Base-by-base conservation (phyloP, 92 coral and sea anemone genomes). In the Porites evermanni region DNA sequence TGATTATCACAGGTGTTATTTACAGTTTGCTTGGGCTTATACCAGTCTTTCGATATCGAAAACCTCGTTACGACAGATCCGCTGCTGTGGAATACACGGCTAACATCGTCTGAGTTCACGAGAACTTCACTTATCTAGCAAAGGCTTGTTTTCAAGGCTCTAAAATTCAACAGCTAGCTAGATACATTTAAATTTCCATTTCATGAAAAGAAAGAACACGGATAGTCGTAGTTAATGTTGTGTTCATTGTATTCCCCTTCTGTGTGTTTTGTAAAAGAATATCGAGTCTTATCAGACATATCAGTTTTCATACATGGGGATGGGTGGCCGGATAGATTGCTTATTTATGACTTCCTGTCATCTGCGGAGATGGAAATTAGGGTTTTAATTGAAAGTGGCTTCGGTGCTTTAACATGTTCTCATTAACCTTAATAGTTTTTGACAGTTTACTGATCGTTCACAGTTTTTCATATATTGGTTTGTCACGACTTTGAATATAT, bases 21-120 rank as follows among this genome's bases (percentile, higher is more conserved):
- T 89, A 93, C 70, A 72, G 88, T 47, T 11, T 92, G 6, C 20
- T 86, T 13, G 98, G 98, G 21, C 50, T 96, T 13, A 94, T 94
- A 87, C 95, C 91, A 53, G 64, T 78, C 16, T 10, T 89, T 65
- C 86, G 94, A 51, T 94, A 86, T 81, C 86, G 93, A 64, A 90
- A 82, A 78, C 86, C 84, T 52, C 71, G 86, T 44, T 76, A 84
- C 66, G 79, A 72, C 29, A 59, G 75, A 60, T 70, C 87, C 6
- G 87, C 74, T 16, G 66, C 87, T 8, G 64, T 74, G 72, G 74
- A 63, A 59, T 74, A 72, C 64, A 74, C 81, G 20, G 7, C 81
- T 4, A 72, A 72, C 66, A 21, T 51, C 14, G 80, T 74, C 0
- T 84, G 73, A 84, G 17, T 9, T 47, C 19, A 0, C 3, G 11